Percentiles rank a stretch among this genome's conserved stretches.
Conservation (phyloP, 2,797 vertebrate species). For the Enteromius radiatus region DNA sequence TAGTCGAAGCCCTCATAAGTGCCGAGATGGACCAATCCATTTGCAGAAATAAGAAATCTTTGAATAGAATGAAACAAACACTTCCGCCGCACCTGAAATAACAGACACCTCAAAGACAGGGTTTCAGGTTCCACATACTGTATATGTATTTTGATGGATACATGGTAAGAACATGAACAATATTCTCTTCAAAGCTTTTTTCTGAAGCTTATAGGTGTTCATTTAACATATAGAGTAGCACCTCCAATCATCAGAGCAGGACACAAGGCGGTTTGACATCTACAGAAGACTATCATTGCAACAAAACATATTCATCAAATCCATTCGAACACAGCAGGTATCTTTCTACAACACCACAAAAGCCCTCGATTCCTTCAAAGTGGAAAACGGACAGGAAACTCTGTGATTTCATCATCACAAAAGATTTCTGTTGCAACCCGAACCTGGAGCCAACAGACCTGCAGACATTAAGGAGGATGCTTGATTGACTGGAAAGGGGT, state of each 20-base stretch:
- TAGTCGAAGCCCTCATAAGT: slow-evolving; percentile 54
- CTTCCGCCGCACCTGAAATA: background rate
- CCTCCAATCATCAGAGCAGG: slow-evolving; percentile 8
- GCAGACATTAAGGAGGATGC: slow-evolving; percentile 31
- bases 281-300: slow-evolving; percentile 23
- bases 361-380: slow-evolving; percentile 23
- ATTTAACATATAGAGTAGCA: slow-evolving; percentile 40
- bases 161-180: background rate
- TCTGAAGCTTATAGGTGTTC: background rate
- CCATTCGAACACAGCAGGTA: slow-evolving; percentile 42
- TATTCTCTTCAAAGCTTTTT: background rate
- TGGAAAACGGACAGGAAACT: slow-evolving; percentile 32
- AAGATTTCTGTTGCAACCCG: slow-evolving; percentile 33
- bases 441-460: slow-evolving; percentile 29
- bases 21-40: background rate
- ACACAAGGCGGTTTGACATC: background rate
- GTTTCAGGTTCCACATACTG: slow-evolving; percentile 13
- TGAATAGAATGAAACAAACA: background rate
- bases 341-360: slow-evolving; percentile 25
- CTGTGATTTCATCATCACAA: slow-evolving; percentile 44
- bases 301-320: slow-evolving; percentile 40
- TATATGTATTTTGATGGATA: background rate
- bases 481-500: slow-evolving; percentile 40
- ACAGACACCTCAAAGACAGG: background rate
- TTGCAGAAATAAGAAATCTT: slow-evolving; percentile 25